Evolutionary conservation across 2,113 vertebrate genomes (phyloP), one percentile per base, ranked within the genome.

Genomic region (Zeus faber): DNA sequence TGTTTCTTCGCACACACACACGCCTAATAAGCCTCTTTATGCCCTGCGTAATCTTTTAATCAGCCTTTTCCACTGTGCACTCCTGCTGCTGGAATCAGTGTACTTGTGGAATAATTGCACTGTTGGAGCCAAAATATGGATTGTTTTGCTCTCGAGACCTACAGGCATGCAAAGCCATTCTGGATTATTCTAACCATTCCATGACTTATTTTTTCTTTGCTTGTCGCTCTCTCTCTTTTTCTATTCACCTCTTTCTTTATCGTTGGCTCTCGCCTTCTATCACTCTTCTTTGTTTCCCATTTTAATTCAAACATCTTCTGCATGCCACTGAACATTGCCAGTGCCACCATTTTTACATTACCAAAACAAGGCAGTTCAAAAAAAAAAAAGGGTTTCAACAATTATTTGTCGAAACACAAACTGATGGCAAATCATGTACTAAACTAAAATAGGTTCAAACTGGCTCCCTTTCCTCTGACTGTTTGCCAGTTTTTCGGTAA

Each of bases 11-110:
- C 57, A 50, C 65, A n/a, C n/a, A n/a, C n/a, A n/a, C n/a, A n/a
- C n/a, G n/a, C n/a, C n/a, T 53, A 23, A 33, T 58, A 62, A 77
- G 62, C 67, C 70, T 37, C 27, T 60, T 62, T 64, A 54, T 72
- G 67, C 78, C 24, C 31, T 35, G 43, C 6, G 17, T 62, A 75
- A 76, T 83, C 73, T 83, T 81, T 80, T 81, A 81, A 83, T 86
- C 77, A 80, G 62, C 54, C 48, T 72, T 65, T 65, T 63, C 64
- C 51, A 47, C 70, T 62, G 55, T 53, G 44, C 70, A 46, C 49
- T 33, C 56, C 51, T 66, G 41, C 64, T 56, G 65, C 72, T 64
- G 56, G 63, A 84, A 77, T 81, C 67, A 54, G 57, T 81, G 65
- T 53, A 67, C 75, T 71, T 41, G 26, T 70, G 57, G 66, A 74